Conservation (phyloP, 1,140 invertebrate species). For the Rhopalosiphum maidis region DNA sequence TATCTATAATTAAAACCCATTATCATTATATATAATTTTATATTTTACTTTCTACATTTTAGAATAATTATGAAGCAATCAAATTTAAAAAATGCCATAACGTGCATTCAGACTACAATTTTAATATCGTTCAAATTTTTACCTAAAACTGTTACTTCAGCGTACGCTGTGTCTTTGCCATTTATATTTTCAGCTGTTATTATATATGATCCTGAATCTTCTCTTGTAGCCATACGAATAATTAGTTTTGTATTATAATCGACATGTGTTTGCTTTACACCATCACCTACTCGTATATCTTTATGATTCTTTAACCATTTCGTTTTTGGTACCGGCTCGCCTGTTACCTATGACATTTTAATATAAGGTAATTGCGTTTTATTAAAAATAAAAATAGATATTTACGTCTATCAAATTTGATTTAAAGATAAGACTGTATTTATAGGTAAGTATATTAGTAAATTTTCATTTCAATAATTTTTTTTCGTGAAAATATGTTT, state of each 20-base stretch:
- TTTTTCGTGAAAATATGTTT: not conserved
- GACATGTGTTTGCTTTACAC: conserved; percentile 77
- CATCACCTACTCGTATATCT: conserved; percentile 75
- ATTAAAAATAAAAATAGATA: not conserved
- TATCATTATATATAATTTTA: not conserved
- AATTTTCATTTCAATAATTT: not conserved
- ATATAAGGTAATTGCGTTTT: not conserved
- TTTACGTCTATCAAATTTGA: no score
- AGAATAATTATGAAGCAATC: not conserved
- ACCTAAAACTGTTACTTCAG: conserved; percentile 89
- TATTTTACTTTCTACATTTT: not conserved
- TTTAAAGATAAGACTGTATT: not conserved
- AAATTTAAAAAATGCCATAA: not conserved
- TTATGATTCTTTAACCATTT: conserved; percentile 82
- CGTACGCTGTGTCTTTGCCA: conserved; percentile 89
- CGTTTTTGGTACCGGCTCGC: conserved; percentile 88
- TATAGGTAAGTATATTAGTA: not conserved
- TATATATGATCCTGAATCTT: conserved; percentile 90
- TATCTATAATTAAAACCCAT: conserved; percentile 67
- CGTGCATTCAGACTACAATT: not conserved
- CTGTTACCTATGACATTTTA: conserved; percentile 68
- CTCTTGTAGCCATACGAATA: conserved; percentile 83
- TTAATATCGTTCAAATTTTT: conserved; percentile 19
- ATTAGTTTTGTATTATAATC: conserved; percentile 92
- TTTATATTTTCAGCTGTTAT: conserved; percentile 92